phyloP scores from a whole-genome alignment of 2,113 vertebrate species.

The Micromys minutus region DNA sequence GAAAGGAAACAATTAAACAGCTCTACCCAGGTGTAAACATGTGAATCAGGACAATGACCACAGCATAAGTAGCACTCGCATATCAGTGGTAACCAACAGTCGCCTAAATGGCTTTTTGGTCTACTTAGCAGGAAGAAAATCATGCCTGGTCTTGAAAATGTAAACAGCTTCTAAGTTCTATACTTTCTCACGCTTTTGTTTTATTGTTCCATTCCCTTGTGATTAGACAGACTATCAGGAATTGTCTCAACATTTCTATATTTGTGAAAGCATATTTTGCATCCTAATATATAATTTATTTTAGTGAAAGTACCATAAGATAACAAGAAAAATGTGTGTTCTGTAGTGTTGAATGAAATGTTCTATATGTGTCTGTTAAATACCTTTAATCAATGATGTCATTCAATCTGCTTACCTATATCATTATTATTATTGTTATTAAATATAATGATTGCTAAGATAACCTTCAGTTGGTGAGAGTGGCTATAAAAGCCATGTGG shows the following conservation, averaged over 20 bases:
- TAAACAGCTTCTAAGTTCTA: background rate
- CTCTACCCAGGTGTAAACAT: too few relatives aligned
- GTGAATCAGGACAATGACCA: too few relatives aligned
- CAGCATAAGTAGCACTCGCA: too few relatives aligned
- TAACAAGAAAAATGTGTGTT: background rate
- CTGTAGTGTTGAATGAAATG: background rate
- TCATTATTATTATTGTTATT: background rate
- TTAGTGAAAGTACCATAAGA: background rate
- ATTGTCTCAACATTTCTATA: background rate
- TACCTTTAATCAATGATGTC: background rate
- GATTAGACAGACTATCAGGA: background rate
- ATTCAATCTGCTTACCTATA: background rate
- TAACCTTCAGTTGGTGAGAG: background rate
- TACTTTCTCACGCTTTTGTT: background rate
- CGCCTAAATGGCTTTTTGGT: too few relatives aligned
- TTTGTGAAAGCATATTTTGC: background rate
- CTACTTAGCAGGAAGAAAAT: too few relatives aligned
- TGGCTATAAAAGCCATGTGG: background rate
- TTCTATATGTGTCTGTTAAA: background rate
- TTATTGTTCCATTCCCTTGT: background rate
- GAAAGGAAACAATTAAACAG: too few relatives aligned
- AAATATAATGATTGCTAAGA: background rate
- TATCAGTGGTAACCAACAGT: too few relatives aligned
- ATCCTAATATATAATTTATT: background rate
- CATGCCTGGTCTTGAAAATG: background rate